Base-by-base conservation (phyloP, 2,888 invertebrate genomes). In the Meteorus colon region DNA sequence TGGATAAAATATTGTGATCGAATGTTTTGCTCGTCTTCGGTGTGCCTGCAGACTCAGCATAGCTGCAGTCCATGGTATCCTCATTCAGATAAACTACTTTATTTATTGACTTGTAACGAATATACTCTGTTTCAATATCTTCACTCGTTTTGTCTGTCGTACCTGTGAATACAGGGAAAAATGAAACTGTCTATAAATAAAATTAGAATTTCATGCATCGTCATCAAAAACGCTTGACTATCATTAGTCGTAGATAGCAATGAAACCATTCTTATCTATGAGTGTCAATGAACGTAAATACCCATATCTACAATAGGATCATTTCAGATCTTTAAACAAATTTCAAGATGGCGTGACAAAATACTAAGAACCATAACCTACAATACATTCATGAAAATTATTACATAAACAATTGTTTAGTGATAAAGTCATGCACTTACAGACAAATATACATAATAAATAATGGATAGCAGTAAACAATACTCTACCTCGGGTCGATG, bases 31-130 rank as follows among this genome's bases (percentile, higher is more conserved):
- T 73, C 10, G 34, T 76, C 27, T 78, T 76, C 3, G 73, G 76
- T n/a, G 81, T 79, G 5, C 55, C 79, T 1, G 74, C 45, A 1
- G 80, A 59, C 34, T 81, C 79, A 8, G 81, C 75, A 67, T 82
- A 82, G 34, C 69, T 80, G 70, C 82, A 82, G 70, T 82, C 83
- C 83, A 83, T 83, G 0, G 82, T 81, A 12, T 82, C 83, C 72
- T 82, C 82, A 76, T 83, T 83, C 68, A 84, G 68, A 65, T 82
- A 81, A 12, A 83, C 76, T 24, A 81, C 76, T 24, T 70, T 72
- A n/a, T 48, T 75, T 48, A 12, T 27, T 16, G 76, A 67, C 51
- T 77, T 74, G 51, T 75, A 81, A 1, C 48, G n/a, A n/a, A 65
- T 16, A 0, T 65, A 37, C 0, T 66, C 16, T 2, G 27, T 10